Conservation (phyloP, 2,113 vertebrate genomes). For the Muscicapa adusta region DNA sequence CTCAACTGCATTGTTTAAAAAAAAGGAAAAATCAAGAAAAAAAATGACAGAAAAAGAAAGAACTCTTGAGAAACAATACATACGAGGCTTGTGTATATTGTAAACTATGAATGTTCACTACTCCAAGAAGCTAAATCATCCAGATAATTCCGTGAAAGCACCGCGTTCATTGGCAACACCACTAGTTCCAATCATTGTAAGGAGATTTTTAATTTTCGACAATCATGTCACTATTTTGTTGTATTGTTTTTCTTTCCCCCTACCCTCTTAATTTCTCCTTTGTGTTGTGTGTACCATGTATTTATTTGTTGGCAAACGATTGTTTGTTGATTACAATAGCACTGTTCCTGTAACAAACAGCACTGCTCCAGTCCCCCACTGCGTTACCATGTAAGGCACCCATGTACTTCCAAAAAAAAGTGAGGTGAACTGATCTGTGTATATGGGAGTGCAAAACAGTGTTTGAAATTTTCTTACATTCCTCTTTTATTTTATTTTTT, state of each 20-base stretch:
- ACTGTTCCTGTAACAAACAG: constrained; percentile 89
- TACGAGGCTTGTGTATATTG: constrained; percentile 80
- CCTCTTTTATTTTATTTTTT: constrained; percentile 85
- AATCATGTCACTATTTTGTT: constrained; percentile 88
- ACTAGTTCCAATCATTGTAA: constrained; percentile 88
- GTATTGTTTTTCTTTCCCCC: constrained; percentile 63
- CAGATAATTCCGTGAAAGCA: constrained; percentile 63
- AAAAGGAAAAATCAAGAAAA: constrained; percentile 37
- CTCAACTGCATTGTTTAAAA: constrained; percentile 71
- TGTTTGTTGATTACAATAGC: constrained; percentile 96
- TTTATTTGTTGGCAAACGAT: constrained; percentile 99
- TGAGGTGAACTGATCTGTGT: constrained; percentile 85
- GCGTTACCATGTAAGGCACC: constrained; percentile 71
- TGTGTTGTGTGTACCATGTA: constrained; percentile 93
- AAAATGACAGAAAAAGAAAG: constrained; percentile 20
- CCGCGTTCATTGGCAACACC: constrained; percentile 74
- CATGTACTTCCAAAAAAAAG: constrained; percentile 73
- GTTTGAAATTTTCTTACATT: constrained; percentile 90
- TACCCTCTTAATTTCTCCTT: constrained; percentile 66
- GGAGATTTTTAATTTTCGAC: constrained; percentile 96
- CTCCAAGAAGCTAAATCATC: constrained; percentile 71
- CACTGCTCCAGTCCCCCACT: constrained; percentile 89
- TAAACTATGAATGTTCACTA: constrained; percentile 76
- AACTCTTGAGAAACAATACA: constrained; percentile 61
- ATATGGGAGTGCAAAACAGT: constrained; percentile 86